Base-by-base conservation (phyloP, 2,797 vertebrate genomes). In the Erpetoichthys calabaricus region DNA sequence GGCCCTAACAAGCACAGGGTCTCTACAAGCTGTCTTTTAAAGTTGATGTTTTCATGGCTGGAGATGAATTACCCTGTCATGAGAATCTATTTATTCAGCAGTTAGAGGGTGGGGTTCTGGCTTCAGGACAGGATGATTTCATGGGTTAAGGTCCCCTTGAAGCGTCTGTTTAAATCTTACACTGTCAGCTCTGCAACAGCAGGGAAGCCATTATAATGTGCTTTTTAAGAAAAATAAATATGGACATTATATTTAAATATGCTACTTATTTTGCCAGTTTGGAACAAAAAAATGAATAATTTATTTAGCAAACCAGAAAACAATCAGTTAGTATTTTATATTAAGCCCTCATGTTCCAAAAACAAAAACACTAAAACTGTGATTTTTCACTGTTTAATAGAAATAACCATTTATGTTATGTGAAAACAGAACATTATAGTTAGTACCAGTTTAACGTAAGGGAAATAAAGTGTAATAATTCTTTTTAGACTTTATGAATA, bases 31-130 rank as follows among this genome's bases (percentile, higher is more conserved):
- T 86, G 87, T 91, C 88, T 73, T 87, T 91, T 88, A 92, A 86
- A 85, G 86, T 82, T 91, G 87, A 91, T 91, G 89, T 87, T 91
- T 92, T 91, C 87, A 88, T 89, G 89, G 87, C 83, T 85, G 79
- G 82, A 86, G 86, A 91, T 87, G 81, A 90, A 91, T 90, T 86
- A 82, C 79, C 80, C 85, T 89, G 87, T 87, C 88, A 88, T 65
- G 68, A 79, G 71, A 87, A 88, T 87, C 86, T 87, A 91, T 93
- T 93, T 92, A 92, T 91, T 91, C 84, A 87, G 85, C 83, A 84
- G 85, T 88, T 84, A 86, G 77, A 84, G 81, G 89, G 85, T 82
- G 85, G 80, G 74, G 82, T 77, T 82, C 80, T 85, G 83, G 83
- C 82, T 87, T 80, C 81, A 83, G 81, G 83, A 90, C 73, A 83